Evolutionary conservation across 2,888 invertebrate genomes (phyloP).

Genomic region (Sturmia bella): DNA sequence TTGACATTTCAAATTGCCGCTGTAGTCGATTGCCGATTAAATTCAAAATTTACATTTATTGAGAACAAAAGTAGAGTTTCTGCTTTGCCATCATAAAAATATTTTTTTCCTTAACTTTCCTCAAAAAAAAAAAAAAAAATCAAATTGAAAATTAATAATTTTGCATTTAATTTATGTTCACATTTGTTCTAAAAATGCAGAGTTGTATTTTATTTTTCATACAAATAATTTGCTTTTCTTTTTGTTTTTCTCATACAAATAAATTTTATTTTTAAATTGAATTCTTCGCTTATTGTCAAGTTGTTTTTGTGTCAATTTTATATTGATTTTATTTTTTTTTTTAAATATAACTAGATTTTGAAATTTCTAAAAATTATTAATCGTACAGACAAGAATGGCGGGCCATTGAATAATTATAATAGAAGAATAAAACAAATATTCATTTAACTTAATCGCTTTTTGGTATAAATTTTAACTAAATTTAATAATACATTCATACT

Average conservation of each 20-base stretch:
- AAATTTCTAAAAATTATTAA: too few species aligned
- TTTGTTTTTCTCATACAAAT: constrained; percentile 13
- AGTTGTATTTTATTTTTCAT: constrained; percentile 11
- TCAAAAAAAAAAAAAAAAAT: constrained; percentile 6
- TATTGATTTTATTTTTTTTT: constrained; percentile 15
- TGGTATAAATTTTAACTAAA: constrained; percentile 56
- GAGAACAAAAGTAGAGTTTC: constrained; percentile 42
- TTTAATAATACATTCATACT: constrained; percentile 8
- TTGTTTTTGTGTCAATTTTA: constrained; percentile 33
- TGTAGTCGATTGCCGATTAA: too few species aligned
- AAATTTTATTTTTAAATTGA: not conserved
- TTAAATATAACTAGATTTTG: too few species aligned
- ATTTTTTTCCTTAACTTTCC: too few species aligned
- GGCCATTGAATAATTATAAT: too few species aligned
- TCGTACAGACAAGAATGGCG: too few species aligned
- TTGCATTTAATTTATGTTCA: constrained; percentile 4
- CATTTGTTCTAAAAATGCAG: constrained; percentile 31
- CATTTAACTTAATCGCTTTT: constrained; percentile 47
- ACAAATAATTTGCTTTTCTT: constrained; percentile 21
- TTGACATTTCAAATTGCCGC: too few species aligned
- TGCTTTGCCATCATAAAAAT: too few species aligned
- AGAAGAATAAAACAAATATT: too few species aligned
- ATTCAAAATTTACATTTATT: constrained; percentile 16
- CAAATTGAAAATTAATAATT: not conserved
- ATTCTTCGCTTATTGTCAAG: constrained; percentile 62